Base-by-base conservation (phyloP, 2,888 invertebrate species). In the Muschampia plurimacula region DNA sequence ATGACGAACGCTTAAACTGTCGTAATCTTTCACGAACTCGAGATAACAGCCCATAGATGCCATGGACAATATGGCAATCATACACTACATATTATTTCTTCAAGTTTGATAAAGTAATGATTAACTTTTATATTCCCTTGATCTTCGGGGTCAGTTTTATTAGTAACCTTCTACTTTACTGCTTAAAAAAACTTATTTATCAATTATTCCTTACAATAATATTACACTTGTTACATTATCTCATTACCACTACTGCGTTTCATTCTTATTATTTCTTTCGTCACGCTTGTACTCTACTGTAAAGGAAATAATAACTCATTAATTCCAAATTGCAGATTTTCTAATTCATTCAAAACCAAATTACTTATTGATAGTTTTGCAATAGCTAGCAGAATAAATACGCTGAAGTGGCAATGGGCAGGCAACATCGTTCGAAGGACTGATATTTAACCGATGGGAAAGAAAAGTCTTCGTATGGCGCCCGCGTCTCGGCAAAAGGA, bases 241-340 rank as follows among this genome's bases (percentile, higher is more conserved):
- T 5, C 7, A 0, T 2, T 52, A 44, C 2, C 10, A n/a, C 49
- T 5, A 15, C 6, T 52, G 5, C 52, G 52, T 52, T 52, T 52
- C 52, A n/a, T 52, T 52, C 52, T 8, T 7, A 52, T 52, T 52
- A 52, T 44, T 44, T 63, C 44, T 32, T 49, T 32, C 64, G 64
- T 32, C 64, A 64, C 46, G 46, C 28, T 28, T 65, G 32, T 65
- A 49, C 44, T 65, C 46, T 49, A 2, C 46, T 65, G 64, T 46
- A 65, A 65, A 49, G 13, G 64, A 55, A 55, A 55, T 15, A 41
- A 67, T 39, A 52, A 67, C 13, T 59, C 32, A n/a, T 59, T 28
- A 55, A 32, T 36, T 59, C 32, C 13, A 13, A 32, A 59, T 59
- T 32, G 1, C 13, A 59, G 32, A 36, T 36, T 32, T 59, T 52